Evolutionary conservation across 2,888 invertebrate species (phyloP).

Genomic region (Corbicula japonica): DNA sequence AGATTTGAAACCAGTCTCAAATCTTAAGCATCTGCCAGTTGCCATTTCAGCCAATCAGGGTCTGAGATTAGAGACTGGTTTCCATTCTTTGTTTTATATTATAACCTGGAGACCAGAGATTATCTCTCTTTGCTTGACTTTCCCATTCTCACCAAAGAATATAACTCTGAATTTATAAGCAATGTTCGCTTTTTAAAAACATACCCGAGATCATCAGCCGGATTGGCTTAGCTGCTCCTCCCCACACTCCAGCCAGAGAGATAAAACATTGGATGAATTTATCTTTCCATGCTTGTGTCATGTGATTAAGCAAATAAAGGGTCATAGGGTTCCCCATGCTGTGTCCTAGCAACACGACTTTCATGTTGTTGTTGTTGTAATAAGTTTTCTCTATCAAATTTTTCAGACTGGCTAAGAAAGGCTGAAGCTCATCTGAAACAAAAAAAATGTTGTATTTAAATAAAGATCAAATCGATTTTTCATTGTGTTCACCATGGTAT

Average conservation of each 20-base stretch:
- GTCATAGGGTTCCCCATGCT: slow-evolving; percentile 98
- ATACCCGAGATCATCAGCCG: slow-evolving; percentile 97
- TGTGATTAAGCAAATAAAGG: slow-evolving; percentile 93
- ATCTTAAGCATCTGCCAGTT: too few species aligned
- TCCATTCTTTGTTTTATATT: too few species aligned
- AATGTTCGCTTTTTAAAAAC: too few species aligned
- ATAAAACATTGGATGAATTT: slow-evolving; percentile 94
- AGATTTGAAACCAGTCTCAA: too few species aligned
- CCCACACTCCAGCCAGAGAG: slow-evolving; percentile 97
- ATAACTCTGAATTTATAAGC: too few species aligned
- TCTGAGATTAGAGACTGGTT: too few species aligned
- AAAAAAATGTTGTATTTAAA: too few species aligned
- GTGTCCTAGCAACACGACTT: slow-evolving; percentile 95
- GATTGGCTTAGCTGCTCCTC: slow-evolving; percentile 97
- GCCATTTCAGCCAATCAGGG: too few species aligned
- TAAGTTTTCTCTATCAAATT: slow-evolving; percentile 95
- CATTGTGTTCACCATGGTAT: too few species aligned
- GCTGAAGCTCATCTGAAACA: slow-evolving; percentile 93
- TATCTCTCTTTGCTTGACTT: background rate
- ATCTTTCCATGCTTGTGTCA: slow-evolving; percentile 94
- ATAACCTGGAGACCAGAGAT: too few species aligned
- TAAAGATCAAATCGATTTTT: too few species aligned
- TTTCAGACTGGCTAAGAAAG: slow-evolving; percentile 93
- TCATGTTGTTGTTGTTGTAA: slow-evolving; percentile 90
- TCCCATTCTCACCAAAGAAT: too few species aligned